phyloP scores from a whole-genome alignment of 2,113 vertebrate species.

The Rhynchomys soricoides region DNA sequence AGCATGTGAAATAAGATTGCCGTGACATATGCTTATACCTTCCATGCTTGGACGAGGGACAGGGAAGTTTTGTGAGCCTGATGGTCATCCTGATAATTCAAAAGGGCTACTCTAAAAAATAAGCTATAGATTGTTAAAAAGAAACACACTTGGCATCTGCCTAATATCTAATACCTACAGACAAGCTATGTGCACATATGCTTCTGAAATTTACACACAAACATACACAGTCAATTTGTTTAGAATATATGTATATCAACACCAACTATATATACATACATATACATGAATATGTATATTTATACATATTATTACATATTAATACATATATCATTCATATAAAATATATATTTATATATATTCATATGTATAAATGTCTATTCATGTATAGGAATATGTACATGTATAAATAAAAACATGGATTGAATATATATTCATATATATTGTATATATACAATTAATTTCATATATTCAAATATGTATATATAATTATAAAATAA shows the following conservation, averaged over 20 bases:
- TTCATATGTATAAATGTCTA: fast-evolving
- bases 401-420: background rate
- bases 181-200: background rate
- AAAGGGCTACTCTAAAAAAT: background rate
- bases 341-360: background rate
- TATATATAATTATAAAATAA: background rate
- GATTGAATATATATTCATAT: background rate
- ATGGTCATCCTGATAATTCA: background rate
- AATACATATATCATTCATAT: no score
- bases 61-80: no score
- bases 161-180: no score
- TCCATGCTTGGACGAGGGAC: no score
- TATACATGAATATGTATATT: background rate
- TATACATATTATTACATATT: background rate
- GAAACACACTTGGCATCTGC: fast-evolving
- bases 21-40: background rate
- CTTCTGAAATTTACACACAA: background rate
- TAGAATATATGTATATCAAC: background rate
- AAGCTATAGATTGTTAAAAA: background rate
- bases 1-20: no score
- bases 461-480: background rate
- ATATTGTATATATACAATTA: background rate
- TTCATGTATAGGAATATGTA: background rate
- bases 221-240: background rate
- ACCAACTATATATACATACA: fast-evolving